Percentiles rank a stretch among this genome's conserved stretches.
Evolutionary conservation across 2,797 vertebrate species (phyloP).

Genomic region (Enteromius radiatus): DNA sequence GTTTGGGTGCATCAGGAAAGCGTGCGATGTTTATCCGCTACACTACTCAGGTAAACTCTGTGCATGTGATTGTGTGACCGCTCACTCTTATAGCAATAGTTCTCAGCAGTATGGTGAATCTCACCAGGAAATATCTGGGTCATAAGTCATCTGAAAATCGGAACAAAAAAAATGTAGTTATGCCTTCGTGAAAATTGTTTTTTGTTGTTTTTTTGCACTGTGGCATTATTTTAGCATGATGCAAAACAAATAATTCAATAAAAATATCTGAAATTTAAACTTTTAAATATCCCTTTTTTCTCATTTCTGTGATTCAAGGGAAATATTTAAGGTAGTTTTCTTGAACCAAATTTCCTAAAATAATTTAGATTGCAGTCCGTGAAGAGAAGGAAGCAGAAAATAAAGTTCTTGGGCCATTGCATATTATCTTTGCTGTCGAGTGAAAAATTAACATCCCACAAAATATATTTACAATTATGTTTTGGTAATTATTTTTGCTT

Average conservation of each 20-base stretch:
- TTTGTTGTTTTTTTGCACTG: background rate
- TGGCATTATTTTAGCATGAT: background rate
- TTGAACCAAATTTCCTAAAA: too few relatives aligned
- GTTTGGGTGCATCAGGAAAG: constrained; percentile 68
- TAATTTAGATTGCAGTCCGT: too few relatives aligned
- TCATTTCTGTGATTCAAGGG: too few relatives aligned
- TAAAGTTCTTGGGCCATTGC: background rate
- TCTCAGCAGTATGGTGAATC: constrained; percentile 71
- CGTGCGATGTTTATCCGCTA: constrained; percentile 76
- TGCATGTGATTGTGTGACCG: constrained; percentile 40
- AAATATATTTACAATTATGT: background rate
- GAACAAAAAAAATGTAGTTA: background rate
- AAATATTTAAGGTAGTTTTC: too few relatives aligned
- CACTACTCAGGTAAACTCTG: constrained; percentile 72
- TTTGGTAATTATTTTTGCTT: background rate
- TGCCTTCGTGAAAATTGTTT: background rate
- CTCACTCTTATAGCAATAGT: constrained; percentile 56
- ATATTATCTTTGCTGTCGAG: background rate
- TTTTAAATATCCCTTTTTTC: too few relatives aligned
- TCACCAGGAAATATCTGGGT: background rate
- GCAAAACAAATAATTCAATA: background rate
- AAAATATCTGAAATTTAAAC: background rate
- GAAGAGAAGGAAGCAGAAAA: background rate
- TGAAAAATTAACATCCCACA: background rate
- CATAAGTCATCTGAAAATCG: background rate